Conservation (phyloP, 92 coral and sea anemone species). For the Umimayanthus kanabou region DNA sequence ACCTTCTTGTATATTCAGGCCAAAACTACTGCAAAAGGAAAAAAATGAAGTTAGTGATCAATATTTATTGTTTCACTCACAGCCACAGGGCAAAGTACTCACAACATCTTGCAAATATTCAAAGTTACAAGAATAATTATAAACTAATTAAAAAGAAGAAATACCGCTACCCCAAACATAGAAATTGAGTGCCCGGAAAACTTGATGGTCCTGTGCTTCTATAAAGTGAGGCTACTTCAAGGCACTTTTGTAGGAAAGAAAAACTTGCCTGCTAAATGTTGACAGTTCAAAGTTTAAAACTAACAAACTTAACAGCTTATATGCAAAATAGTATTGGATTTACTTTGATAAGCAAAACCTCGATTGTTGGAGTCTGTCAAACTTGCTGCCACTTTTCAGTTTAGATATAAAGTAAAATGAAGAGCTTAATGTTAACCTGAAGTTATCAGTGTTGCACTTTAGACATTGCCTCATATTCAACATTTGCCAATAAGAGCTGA, state of each 20-base stretch:
- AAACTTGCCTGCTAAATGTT: neutral
- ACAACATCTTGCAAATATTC: slow-evolving; percentile 1
- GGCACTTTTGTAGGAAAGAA: too few species aligned
- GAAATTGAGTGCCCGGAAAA: neutral
- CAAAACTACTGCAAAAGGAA: slow-evolving; percentile 33
- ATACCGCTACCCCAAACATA: too few species aligned
- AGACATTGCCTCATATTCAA: slow-evolving; percentile 30
- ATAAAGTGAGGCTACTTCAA: neutral
- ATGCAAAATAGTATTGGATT: neutral
- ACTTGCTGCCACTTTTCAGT: neutral
- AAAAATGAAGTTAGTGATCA: slow-evolving; percentile 3
- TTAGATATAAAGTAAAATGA: neutral
- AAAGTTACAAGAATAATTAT: neutral
- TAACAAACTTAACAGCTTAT: neutral
- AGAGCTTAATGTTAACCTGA: slow-evolving; percentile 29
- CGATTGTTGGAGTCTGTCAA: neutral
- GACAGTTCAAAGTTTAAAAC: neutral
- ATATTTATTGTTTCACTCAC: neutral
- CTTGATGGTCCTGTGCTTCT: neutral
- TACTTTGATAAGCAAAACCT: neutral
- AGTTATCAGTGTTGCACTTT: slow-evolving; percentile 20
- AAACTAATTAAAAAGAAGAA: too few species aligned
- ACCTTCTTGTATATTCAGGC: slow-evolving; percentile 35
- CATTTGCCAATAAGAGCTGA: slow-evolving; percentile 12
- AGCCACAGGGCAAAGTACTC: neutral